phyloP scores from a whole-genome alignment of 1,140 invertebrate genomes.

The Lasioglossum albipes region DNA sequence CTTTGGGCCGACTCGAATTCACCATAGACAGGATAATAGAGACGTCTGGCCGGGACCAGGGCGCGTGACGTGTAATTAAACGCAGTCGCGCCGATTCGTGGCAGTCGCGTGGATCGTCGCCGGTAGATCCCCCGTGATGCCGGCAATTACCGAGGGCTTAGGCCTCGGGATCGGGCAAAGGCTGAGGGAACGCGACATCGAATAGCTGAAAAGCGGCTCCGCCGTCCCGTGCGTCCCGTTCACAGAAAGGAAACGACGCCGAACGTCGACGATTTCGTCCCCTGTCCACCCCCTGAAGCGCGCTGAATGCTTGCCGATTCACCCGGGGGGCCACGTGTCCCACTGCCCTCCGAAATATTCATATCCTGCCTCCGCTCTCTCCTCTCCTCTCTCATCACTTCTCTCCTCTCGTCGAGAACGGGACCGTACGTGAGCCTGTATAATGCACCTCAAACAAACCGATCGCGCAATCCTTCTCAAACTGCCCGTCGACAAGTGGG shows the following conservation, averaged over 20 bases:
- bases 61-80: slow-evolving; percentile 78
- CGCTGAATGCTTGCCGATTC: slow-evolving; percentile 38
- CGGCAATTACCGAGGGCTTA: slow-evolving; percentile 77
- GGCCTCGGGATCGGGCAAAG: slow-evolving; percentile 60
- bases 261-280: slow-evolving; percentile 10
- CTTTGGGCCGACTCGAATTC: no score
- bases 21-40: slow-evolving; percentile 38
- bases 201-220: slow-evolving; percentile 8
- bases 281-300: slow-evolving; percentile 49
- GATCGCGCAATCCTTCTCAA: not conserved
- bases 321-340: slow-evolving; percentile 56
- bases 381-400: not conserved
- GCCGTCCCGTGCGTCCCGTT: slow-evolving; percentile 16
- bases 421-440: not conserved
- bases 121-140: slow-evolving; percentile 75
- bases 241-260: slow-evolving; percentile 14
- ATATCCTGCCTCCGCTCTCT: slow-evolving; percentile 30
- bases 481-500: no score
- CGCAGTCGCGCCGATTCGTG: slow-evolving; percentile 61
- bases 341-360: slow-evolving; percentile 42
- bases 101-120: slow-evolving; percentile 68
- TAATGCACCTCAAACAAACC: not conserved
- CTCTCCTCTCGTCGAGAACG: no score
- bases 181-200: slow-evolving; percentile 30
- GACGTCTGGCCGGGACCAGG: slow-evolving; percentile 29